Base-by-base conservation (phyloP, 92 coral and sea anemone species). In the Virgularia gustaviana region DNA sequence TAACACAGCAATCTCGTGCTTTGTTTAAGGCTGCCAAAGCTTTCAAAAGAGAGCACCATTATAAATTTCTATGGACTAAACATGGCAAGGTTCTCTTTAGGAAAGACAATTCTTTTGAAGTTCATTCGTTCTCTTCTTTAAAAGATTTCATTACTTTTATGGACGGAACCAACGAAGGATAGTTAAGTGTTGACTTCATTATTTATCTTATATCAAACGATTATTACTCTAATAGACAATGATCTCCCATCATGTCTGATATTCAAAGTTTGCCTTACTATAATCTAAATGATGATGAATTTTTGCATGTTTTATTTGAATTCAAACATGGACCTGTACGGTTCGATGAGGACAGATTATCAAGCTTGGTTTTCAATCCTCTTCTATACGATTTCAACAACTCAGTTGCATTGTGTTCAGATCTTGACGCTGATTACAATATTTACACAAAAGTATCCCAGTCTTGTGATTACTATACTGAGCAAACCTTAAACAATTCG, bases 321-420 rank as follows among this genome's bases (percentile, higher is more conserved):
- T 44, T 54, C 35, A 36, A 33, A 55, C 53, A 71, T 15, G 77
- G 77, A 35, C 53, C 77, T 32, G 63, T 71, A 57, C 23, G 65
- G n/a, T 54, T 71, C 55, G 77, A 71, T 54, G 49, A 28, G 49
- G 77, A 71, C 37, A 71, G 77, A 53, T 33, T 71, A 31, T 59
- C 65, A 38, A 9, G 37, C 11, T 35, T 59, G 65, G 41, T 19
- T 10, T 59, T 59, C 34, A 59, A 59, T 16, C 65, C 65, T 38
- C 34, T 59, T n/a, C 41, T 59, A 28, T 31, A 11, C 20, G 39
- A 31, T 16, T 24, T 9, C 34, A 59, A 59, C 18, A 59, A 13
- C 12, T 29, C 19, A 19, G 1, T 59, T 27, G 65, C 65, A 9
- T 18, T 59, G 11, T 59, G 38, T 7, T 18, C 18, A 29, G 65